Conservation (phyloP, 2,888 invertebrate genomes). For the Pantelozetes paolii region DNA sequence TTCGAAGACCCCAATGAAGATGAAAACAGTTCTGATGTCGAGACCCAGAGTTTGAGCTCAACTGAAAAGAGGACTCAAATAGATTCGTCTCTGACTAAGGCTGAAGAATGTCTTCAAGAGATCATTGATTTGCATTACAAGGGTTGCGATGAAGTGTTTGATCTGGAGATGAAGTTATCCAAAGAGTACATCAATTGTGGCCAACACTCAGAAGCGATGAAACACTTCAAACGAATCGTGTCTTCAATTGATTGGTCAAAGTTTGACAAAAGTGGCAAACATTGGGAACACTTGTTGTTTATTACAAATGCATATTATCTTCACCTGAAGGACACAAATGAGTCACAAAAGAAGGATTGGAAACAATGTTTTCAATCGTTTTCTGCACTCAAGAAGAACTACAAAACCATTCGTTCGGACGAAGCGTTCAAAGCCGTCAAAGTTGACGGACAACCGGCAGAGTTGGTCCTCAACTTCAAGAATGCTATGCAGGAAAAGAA, state of each 20-base stretch:
- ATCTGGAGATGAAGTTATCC: background rate
- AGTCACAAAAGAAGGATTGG: background rate
- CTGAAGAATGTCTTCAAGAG: background rate
- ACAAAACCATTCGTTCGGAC: background rate
- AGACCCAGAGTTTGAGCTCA: background rate
- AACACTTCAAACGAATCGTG: background rate
- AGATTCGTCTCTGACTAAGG: background rate
- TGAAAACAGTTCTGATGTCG: background rate
- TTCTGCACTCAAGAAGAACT: slow-evolving; percentile 10
- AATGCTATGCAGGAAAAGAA: slow-evolving; percentile 1
- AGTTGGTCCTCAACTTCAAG: background rate
- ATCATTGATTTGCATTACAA: slow-evolving; percentile 14
- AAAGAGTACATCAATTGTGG: background rate
- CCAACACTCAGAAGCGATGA: background rate
- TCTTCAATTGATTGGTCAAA: slow-evolving; percentile 1
- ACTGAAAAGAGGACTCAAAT: background rate
- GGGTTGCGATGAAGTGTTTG: background rate
- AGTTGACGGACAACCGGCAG: background rate
- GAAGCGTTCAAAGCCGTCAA: too few relatives aligned
- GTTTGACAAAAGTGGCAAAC: background rate
- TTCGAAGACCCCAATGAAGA: background rate
- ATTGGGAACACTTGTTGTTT: slow-evolving; percentile 9
- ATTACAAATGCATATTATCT: slow-evolving; percentile 6
- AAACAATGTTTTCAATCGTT: slow-evolving; percentile 23
- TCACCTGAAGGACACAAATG: background rate